phyloP scores from a whole-genome alignment of 2,888 invertebrate species.

The Leistus spinibarbis region DNA sequence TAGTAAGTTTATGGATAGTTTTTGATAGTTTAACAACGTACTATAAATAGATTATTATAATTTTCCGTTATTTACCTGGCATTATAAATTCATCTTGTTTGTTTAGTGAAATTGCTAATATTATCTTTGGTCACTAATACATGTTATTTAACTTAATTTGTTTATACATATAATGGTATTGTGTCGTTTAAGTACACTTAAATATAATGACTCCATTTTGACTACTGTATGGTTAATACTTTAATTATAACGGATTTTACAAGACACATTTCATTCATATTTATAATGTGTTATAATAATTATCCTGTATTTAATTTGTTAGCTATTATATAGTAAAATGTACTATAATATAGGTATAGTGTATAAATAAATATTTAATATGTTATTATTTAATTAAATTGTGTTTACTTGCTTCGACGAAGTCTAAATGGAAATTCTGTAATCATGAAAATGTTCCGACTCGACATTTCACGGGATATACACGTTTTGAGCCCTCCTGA shows the following conservation, averaged over 20 bases:
- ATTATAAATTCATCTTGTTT: conserved; percentile 34
- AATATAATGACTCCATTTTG: conserved; percentile 28
- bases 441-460: too few species aligned
- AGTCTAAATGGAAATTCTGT: too few species aligned
- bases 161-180: conserved; percentile 32
- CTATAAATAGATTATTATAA: conserved; percentile 25
- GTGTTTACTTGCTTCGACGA: too few species aligned
- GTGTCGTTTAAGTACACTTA: conserved; percentile 28
- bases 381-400: not conserved
- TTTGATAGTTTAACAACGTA: conserved; percentile 22
- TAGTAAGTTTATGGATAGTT: conserved; percentile 24
- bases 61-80: conserved; percentile 26
- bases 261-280: not conserved
- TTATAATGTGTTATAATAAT: not conserved
- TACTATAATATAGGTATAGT: not conserved
- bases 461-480: too few species aligned
- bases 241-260: conserved; percentile 32
- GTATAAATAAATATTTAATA: not conserved
- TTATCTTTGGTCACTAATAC: conserved; percentile 31
- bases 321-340: not conserved
- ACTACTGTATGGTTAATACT: conserved; percentile 25
- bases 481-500: too few species aligned
- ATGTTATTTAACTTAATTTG: conserved; percentile 35
- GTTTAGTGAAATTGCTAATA: conserved; percentile 27
- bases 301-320: not conserved